phyloP scores from a whole-genome alignment of 2,113 vertebrate genomes.

The Ailurus styani region DNA sequence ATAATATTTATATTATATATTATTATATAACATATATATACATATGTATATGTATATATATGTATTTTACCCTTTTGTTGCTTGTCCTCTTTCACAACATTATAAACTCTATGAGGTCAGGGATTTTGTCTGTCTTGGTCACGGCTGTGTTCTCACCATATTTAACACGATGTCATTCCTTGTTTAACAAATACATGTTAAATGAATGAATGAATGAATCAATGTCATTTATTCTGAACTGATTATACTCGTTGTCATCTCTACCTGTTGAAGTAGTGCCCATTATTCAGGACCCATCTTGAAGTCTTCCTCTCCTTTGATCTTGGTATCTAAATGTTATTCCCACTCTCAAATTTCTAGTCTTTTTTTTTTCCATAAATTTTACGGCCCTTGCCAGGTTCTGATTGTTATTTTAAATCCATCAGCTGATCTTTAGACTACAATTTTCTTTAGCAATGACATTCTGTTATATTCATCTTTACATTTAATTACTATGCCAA shows the following conservation, averaged over 20 bases:
- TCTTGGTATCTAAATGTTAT: not conserved
- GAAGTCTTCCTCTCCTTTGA: not conserved
- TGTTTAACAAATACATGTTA: not conserved
- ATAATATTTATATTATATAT: not conserved
- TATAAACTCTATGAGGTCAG: not conserved
- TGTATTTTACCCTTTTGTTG: not conserved
- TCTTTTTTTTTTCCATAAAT: not conserved
- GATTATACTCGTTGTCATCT: not conserved
- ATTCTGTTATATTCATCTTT: not conserved
- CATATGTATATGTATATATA: not conserved
- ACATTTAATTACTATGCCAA: not conserved
- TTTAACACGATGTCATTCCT: not conserved
- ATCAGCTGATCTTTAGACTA: not conserved
- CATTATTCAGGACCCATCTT: not conserved
- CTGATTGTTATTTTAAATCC: not conserved
- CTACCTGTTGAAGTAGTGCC: not conserved
- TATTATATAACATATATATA: not conserved
- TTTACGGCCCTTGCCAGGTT: not conserved
- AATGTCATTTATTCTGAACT: not conserved
- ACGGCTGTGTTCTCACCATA: not conserved
- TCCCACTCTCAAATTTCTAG: not conserved
- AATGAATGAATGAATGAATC: not conserved
- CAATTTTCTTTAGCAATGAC: not conserved
- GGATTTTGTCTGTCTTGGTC: not conserved
- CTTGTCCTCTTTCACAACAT: not conserved